These are phyloP conservation scores for Brachylomia viminalis DNA, from an alignment of 2,888 invertebrate genomes.

Conservation along the genomic window DNA sequence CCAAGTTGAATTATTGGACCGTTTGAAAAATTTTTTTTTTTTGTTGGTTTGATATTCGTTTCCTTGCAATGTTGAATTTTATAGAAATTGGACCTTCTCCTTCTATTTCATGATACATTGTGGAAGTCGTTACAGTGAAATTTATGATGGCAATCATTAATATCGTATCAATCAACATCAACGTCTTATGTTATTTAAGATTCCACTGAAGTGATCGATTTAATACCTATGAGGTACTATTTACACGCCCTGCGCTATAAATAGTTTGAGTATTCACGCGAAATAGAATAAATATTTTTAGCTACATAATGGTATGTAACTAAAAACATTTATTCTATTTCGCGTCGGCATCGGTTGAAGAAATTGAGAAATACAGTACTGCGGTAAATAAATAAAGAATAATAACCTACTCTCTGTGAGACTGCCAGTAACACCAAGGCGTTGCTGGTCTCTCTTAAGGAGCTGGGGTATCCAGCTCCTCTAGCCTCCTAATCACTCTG, in stretches of 20 bases:
- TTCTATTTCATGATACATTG: not conserved
- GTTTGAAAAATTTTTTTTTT: not conserved
- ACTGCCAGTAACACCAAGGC: not conserved
- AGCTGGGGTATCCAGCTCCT: not conserved
- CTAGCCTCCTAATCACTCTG: not conserved
- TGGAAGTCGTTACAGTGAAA: constrained; percentile 32
- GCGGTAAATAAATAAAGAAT: too few relatives aligned
- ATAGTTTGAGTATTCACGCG: not conserved
- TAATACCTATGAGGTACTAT: not conserved
- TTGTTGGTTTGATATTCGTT: not conserved
- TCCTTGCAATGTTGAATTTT: not conserved
- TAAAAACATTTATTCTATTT: too few relatives aligned
- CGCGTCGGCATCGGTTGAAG: too few relatives aligned
- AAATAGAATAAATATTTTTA: not conserved
- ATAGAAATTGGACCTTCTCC: constrained; percentile 8
- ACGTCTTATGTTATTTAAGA: constrained; percentile 27
- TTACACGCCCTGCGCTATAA: not conserved
- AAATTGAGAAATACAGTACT: not conserved
- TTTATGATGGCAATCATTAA: constrained; percentile 50
- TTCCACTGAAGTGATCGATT: constrained; percentile 19
- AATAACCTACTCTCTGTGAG: not conserved
- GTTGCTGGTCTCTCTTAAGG: not conserved
- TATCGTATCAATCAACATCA: constrained; percentile 52
- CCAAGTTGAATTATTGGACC: too few relatives aligned
- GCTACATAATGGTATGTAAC: too few relatives aligned